Evolutionary conservation across 2,113 vertebrate genomes (phyloP).

Genomic region (Entosphenus tridentatus): DNA sequence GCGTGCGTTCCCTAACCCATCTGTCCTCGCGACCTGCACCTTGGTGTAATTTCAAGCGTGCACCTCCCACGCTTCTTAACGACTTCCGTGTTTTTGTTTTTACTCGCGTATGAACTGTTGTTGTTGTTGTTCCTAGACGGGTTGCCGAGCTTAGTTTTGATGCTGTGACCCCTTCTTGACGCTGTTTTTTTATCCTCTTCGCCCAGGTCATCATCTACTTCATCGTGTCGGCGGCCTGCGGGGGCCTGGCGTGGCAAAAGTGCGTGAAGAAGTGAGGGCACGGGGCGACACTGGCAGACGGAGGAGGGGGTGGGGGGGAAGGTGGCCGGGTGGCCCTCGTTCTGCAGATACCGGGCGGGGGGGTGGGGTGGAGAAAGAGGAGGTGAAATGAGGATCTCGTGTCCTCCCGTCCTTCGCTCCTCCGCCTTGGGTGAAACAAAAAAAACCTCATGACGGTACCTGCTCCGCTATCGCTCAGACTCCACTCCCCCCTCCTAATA

Average conservation of each 20-base stretch:
- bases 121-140: neutral
- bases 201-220: slow-evolving; percentile 56
- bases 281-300: too few species aligned
- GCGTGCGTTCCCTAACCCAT: neutral
- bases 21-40: neutral
- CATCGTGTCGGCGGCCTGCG: slow-evolving; percentile 50
- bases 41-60: neutral
- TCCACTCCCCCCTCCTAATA: too few species aligned
- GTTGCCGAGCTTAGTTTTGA: neutral
- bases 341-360: too few species aligned
- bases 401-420: too few species aligned
- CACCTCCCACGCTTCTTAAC: neutral
- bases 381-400: too few species aligned
- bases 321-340: too few species aligned
- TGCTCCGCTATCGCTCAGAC: too few species aligned
- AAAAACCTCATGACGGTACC: too few species aligned
- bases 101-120: neutral
- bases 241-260: slow-evolving; percentile 48
- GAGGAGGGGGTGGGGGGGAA: too few species aligned
- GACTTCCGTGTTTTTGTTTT: neutral
- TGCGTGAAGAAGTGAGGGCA: slow-evolving; percentile 38
- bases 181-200: slow-evolving; percentile 2
- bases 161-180: neutral
- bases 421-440: too few species aligned
- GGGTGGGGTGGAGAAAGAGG: too few species aligned